phyloP scores from a whole-genome alignment of 2,113 vertebrate genomes.

The Tauraco erythrolophus region DNA sequence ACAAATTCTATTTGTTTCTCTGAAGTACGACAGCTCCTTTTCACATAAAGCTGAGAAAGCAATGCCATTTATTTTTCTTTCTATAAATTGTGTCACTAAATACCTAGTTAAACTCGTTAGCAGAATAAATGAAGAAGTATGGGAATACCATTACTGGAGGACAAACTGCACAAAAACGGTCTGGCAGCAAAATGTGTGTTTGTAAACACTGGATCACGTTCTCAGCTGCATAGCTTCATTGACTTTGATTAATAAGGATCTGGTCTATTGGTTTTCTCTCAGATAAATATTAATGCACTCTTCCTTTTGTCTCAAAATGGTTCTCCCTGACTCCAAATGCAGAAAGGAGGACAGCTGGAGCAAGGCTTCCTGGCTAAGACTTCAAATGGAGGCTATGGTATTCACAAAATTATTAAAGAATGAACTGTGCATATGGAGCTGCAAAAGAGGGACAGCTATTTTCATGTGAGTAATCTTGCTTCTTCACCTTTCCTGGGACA shows the following conservation, averaged over 20 bases:
- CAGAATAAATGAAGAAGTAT: constrained; percentile 1
- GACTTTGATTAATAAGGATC: not conserved
- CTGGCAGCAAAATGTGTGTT: not conserved
- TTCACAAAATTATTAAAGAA: not conserved
- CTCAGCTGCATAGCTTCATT: not conserved
- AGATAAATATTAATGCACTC: not conserved
- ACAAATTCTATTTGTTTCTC: constrained; percentile 29
- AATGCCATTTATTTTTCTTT: not conserved
- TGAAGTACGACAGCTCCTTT: not conserved
- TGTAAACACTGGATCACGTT: not conserved
- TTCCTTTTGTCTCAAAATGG: not conserved
- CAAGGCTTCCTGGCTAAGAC: not conserved
- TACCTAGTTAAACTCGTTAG: not conserved
- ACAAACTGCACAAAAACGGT: not conserved
- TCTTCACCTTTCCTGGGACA: not conserved
- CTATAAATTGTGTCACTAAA: not conserved
- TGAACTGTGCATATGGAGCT: not conserved
- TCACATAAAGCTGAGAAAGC: not conserved
- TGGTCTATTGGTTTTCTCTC: not conserved
- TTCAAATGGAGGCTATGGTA: not conserved
- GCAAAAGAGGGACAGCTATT: not conserved
- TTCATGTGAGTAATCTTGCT: not conserved
- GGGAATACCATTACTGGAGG: not conserved
- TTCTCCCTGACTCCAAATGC: not conserved
- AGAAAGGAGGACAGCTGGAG: not conserved